Base-by-base conservation (phyloP, 2,888 invertebrate species). In the Drosophila neonasuta region DNA sequence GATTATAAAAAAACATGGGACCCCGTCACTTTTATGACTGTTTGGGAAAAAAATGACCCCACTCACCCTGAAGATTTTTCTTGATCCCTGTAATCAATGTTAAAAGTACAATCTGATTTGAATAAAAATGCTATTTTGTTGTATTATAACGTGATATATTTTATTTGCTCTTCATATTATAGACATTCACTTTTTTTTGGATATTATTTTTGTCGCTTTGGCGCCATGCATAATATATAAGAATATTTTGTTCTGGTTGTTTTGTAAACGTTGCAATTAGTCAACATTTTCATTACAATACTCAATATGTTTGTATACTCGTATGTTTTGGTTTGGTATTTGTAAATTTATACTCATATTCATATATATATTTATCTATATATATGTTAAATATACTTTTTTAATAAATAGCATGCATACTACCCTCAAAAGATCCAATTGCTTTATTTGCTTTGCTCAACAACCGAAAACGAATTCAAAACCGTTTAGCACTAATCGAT, bases 121-220 rank as follows among this genome's bases (percentile, higher is more conserved):
- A 73, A 79, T 77, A 73, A 73, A 80, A 64, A 58, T 10, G 13
- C 48, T 34, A 36, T 5, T 52, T 61, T 65, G 39, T 60, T 50
- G 50, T 79, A 68, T 77, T 69, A 79, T 82, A 84, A 82, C 81
- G 77, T 82, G 84, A 82, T 79, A 84, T 84, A 82, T 68, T 84
- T 84, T 81, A 80, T 80, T 81, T 80, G 68, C 58, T 65, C 68
- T 80, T 72, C 58, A 69, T 75, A 80, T 81, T 65, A 71, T 82
- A 82, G 81, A 82, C 84, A 84, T 75, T 84, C 70, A 82, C 17
- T 70, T 70, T 50, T 13, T 60, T 68, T 57, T 66, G 70, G 65
- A 56, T 80, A 75, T 57, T 69, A 73, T 60, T 55, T 71, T 71
- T 76, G 36, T 36, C 36, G 36, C n/a, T 36, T n/a, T 36, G 54